Conservation (phyloP, 2,888 invertebrate genomes). For the Euzophera pinguis region DNA sequence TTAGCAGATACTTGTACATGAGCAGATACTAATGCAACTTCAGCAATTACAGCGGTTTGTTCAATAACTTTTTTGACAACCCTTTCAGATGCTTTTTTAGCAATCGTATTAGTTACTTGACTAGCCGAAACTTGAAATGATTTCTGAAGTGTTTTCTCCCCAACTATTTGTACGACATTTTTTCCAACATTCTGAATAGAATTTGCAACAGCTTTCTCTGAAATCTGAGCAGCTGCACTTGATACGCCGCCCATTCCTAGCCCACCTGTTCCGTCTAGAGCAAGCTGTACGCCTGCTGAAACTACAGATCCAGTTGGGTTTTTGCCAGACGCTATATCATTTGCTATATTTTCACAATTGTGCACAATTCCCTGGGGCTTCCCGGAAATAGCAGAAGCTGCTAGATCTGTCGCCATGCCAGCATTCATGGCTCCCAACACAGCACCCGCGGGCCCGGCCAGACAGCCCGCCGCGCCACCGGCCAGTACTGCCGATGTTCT, state of each 20-base stretch:
- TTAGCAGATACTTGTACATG: background rate
- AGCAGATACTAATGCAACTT: background rate
- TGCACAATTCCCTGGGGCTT: slow-evolving; percentile 10
- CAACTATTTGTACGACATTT: background rate
- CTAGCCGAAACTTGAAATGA: slow-evolving; percentile 17
- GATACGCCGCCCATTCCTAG: slow-evolving; percentile 13
- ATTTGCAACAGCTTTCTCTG: slow-evolving; percentile 2
- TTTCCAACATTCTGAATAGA: background rate
- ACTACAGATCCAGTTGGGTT: slow-evolving; percentile 7
- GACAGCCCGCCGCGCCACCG: background rate
- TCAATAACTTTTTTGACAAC: background rate
- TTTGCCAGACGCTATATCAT: slow-evolving; percentile 3
- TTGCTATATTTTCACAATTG: background rate
- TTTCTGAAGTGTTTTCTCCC: background rate
- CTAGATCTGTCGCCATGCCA: background rate
- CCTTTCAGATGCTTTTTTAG: background rate
- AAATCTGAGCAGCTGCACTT: background rate
- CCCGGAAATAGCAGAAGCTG: background rate
- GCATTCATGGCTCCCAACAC: background rate
- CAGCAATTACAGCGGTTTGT: background rate
- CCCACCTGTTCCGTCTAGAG: slow-evolving; percentile 6
- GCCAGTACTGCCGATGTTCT: background rate
- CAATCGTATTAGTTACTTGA: background rate
- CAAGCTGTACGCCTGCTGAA: background rate
- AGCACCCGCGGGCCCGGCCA: background rate